Base-by-base conservation (phyloP, 2,113 vertebrate species). In the Globicephala melas region DNA sequence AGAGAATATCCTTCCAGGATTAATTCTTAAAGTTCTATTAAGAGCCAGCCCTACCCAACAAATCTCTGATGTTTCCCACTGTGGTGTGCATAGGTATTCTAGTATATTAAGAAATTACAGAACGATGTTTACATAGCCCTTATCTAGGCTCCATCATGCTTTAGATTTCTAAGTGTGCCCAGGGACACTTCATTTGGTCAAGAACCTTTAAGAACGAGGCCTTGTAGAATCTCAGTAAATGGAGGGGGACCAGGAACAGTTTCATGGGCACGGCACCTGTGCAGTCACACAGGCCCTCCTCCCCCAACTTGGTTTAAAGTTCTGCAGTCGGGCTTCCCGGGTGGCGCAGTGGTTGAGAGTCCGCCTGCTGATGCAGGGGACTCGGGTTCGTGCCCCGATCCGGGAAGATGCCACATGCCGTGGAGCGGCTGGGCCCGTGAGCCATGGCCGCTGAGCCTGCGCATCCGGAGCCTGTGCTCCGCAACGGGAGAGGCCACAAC, bases 101-200 rank as follows among this genome's bases (percentile, higher is more conserved):
- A 33, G 21, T 21, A 38, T 33, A 33, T 71, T 53, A 91, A 91
- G 82, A 95, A 96, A 94, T 58, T 6, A 80, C 33, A 88, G 44
- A 95, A 88, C 71, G 31, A 50, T 65, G 50, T 21, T 91, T 70
- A 70, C 41, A 71, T 23, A 55, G 74, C 28, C 20, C 60, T 50
- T 83, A 60, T 94, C 31, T 28, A 91, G 47, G 33, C n/a, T 91
- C 50, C 53, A 5, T 25, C 6, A n/a, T 33, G 70, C 9, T 67
- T 36, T 70, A n/a, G 33, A 83, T 94, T 73, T 79, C 70, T 85
- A 84, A 73, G 23, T 93, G 55, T 70, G 33, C 41, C 38, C 33
- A 70, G 14, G 62, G 41, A 77, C 53, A 62, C 62, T 73, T 77
- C 38, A 71, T 81, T 96, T 94, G 85, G 41, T 88, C 38, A 85